Percentiles rank a stretch among this genome's conserved stretches.
Conservation (phyloP, 1,140 invertebrate species). For the Hyphantria cunea region DNA sequence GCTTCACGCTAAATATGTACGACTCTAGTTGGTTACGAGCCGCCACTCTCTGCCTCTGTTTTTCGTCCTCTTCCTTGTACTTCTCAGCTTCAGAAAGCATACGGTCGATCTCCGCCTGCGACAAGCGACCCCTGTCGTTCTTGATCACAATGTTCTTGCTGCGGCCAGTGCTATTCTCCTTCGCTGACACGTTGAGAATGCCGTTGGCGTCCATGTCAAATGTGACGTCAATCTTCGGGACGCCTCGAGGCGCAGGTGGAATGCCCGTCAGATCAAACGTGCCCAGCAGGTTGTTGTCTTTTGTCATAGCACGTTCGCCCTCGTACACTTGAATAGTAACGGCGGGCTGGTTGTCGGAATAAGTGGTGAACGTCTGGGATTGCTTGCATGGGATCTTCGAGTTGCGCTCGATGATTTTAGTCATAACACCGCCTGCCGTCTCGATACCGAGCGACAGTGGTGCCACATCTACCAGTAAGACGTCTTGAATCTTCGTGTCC, state of each 20-base stretch:
- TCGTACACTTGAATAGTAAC: constrained; percentile 87
- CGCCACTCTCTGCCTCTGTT: constrained; percentile 85
- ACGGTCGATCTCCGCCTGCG: constrained; percentile 94
- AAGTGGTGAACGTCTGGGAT: constrained; percentile 85
- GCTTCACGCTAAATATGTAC: constrained; percentile 91
- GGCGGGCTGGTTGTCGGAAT: constrained; percentile 87
- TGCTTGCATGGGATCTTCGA: constrained; percentile 85
- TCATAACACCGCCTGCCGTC: constrained; percentile 84
- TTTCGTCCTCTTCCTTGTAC: constrained; percentile 87
- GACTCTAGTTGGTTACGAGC: constrained; percentile 91
- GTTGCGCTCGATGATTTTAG: constrained; percentile 84
- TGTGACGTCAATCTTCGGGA: constrained; percentile 89
- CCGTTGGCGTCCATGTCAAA: constrained; percentile 88
- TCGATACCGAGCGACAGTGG: constrained; percentile 84
- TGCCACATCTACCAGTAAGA: constrained; percentile 82
- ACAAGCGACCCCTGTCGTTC: constrained; percentile 95
- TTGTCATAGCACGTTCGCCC: constrained; percentile 89
- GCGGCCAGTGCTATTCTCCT: constrained; percentile 86
- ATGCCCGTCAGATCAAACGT: constrained; percentile 91
- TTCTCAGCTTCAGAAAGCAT: constrained; percentile 92
- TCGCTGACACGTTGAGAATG: constrained; percentile 86
- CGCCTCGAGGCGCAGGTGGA: constrained; percentile 90
- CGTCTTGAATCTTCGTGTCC: constrained; percentile 83
- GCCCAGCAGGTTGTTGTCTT: constrained; percentile 89
- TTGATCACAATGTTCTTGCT: constrained; percentile 92